Percentiles rank a stretch among this genome's conserved stretches.
Evolutionary conservation across 2,797 vertebrate genomes (phyloP).

Genomic region (Gymnoscopelus microlampas): DNA sequence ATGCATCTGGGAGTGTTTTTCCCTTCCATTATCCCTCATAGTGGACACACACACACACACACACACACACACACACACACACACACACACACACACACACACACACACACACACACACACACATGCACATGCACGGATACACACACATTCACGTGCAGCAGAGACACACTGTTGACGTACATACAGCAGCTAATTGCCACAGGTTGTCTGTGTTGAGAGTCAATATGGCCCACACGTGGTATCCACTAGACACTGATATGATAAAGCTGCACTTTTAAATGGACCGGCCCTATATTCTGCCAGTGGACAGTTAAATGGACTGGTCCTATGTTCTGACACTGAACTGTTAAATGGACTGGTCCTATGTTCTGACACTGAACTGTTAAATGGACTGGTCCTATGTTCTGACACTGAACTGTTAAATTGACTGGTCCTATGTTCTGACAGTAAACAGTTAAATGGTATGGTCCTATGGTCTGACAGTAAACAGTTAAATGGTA

Average conservation of each 20-base stretch:
- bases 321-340: too few relatives aligned
- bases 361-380: too few relatives aligned
- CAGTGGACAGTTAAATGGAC: too few relatives aligned
- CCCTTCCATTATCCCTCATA: slow-evolving; percentile 69
- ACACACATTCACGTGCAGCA: slow-evolving; percentile 34
- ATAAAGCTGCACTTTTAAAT: slow-evolving; percentile 15
- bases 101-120: slow-evolving; percentile 23
- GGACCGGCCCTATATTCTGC: neutral
- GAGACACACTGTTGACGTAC: slow-evolving; percentile 47
- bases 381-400: too few relatives aligned
- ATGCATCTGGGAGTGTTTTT: slow-evolving; percentile 78
- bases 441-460: too few relatives aligned
- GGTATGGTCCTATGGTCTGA: too few relatives aligned
- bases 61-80: neutral
- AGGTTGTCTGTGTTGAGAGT: slow-evolving; percentile 41
- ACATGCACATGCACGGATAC: slow-evolving; percentile 4
- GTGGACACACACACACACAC: slow-evolving; percentile 3
- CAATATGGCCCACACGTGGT: slow-evolving; percentile 16
- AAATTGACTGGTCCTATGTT: too few relatives aligned
- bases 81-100: slow-evolving; percentile 31
- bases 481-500: too few relatives aligned
- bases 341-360: too few relatives aligned
- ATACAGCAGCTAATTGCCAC: slow-evolving; percentile 48
- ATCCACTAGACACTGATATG: slow-evolving; percentile 30
- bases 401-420: too few relatives aligned